phyloP scores from a whole-genome alignment of 1,140 invertebrate genomes.

The Orchesella cincta region DNA sequence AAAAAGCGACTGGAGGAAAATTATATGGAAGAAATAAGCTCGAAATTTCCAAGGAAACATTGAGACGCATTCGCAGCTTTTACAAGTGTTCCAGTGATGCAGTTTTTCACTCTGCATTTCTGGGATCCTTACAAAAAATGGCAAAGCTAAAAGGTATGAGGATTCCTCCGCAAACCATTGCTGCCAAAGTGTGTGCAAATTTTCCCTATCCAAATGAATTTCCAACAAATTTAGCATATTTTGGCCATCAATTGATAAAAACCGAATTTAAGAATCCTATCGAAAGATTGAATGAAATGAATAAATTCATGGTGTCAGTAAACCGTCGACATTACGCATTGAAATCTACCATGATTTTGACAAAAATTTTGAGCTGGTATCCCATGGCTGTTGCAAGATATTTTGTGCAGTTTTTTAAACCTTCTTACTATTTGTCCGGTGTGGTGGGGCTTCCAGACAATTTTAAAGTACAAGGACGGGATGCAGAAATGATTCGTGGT shows the following conservation, averaged over 20 bases:
- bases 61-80: background rate
- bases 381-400: background rate
- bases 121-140: background rate
- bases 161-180: background rate
- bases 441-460: background rate
- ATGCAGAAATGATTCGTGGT: background rate
- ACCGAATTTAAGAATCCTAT: background rate
- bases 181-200: background rate
- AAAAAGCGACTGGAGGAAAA: no score
- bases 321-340: background rate
- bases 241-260: background rate
- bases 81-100: background rate
- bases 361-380: background rate
- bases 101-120: background rate
- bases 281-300: background rate
- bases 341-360: background rate
- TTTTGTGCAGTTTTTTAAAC: background rate
- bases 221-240: background rate
- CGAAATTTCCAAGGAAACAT: background rate
- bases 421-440: background rate
- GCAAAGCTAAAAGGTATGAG: background rate
- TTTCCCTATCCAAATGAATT: background rate
- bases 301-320: background rate
- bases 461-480: background rate
- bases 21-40: background rate